phyloP scores from a whole-genome alignment of 2,888 invertebrate species.

The Linnaemya tessellans region DNA sequence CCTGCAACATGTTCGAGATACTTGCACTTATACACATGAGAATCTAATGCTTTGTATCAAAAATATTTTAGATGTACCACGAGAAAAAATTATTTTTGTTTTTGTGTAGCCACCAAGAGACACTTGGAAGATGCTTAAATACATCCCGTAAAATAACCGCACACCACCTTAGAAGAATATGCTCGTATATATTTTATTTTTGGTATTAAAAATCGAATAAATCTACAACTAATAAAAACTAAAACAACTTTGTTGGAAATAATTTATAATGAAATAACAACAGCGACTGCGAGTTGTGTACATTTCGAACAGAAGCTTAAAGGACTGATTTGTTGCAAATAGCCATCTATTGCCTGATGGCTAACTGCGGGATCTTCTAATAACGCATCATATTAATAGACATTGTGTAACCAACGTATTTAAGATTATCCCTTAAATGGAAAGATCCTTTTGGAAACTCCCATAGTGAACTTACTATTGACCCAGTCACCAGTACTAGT shows the following conservation, averaged over 20 bases:
- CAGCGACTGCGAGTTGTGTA: constrained; percentile 66
- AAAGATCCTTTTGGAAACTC: too few relatives aligned
- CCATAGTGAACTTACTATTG: too few relatives aligned
- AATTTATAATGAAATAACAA: constrained; percentile 49
- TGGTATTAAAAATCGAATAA: constrained; percentile 28
- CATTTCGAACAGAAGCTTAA: constrained; percentile 13
- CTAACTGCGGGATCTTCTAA: too few relatives aligned
- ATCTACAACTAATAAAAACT: constrained; percentile 57
- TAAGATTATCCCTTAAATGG: too few relatives aligned
- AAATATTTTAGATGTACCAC: not conserved
- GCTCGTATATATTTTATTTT: constrained; percentile 38
- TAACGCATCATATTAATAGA: too few relatives aligned
- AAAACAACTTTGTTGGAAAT: constrained; percentile 47
- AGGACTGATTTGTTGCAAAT: not conserved
- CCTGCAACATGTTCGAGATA: constrained; percentile 44
- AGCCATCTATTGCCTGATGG: too few relatives aligned
- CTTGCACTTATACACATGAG: constrained; percentile 24
- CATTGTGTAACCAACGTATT: too few relatives aligned
- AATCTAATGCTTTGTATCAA: constrained; percentile 46
- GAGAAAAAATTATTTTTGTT: not conserved
- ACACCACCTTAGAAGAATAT: constrained; percentile 25
- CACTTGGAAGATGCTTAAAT: constrained; percentile 6
- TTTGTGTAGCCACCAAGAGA: constrained; percentile 22
- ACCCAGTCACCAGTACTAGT: too few relatives aligned
- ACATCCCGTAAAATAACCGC: constrained; percentile 30